A percentile compares a stretch with the other conserved stretches of the same genome.
These are phyloP conservation scores for Pollicipes pollicipes DNA, from an alignment of 1,140 invertebrate genomes.

Conservation along the genomic window DNA sequence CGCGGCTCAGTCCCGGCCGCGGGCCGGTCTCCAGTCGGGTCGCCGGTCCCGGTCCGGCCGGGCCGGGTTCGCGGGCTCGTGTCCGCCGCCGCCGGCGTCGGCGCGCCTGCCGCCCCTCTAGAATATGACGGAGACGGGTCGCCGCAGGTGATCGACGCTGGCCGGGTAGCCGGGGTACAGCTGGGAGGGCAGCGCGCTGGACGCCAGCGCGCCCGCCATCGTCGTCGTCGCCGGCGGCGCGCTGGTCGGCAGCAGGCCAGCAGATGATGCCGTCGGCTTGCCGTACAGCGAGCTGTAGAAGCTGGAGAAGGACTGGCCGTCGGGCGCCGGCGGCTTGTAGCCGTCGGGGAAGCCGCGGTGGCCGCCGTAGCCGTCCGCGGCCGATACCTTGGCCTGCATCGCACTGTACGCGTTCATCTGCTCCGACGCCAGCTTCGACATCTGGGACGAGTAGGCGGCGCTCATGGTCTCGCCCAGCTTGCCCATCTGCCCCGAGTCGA, in stretches of 20 bases:
- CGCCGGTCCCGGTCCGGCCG: too few relatives aligned
- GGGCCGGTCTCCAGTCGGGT: too few relatives aligned
- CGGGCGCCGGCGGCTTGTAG: not conserved
- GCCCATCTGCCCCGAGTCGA: not conserved
- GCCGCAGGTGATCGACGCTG: slow-evolving; percentile 18
- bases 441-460: not conserved
- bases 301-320: not conserved
- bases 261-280: not conserved
- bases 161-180: slow-evolving; percentile 19
- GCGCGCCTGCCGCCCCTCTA: slow-evolving; percentile 9
- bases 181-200: slow-evolving; percentile 10
- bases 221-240: slow-evolving; percentile 7
- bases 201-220: not conserved
- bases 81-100: too few relatives aligned
- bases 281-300: slow-evolving; percentile 1
- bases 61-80: too few relatives aligned
- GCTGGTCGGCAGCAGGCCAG: not conserved
- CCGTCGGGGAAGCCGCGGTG: too few relatives aligned
- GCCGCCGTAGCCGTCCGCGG: too few relatives aligned
- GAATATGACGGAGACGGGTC: slow-evolving; percentile 19
- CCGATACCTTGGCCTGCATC: not conserved
- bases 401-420: not conserved
- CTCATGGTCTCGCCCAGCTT: not conserved
- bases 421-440: not conserved
- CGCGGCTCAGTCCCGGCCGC: too few relatives aligned